Percentiles rank a stretch among this genome's conserved stretches.
Evolutionary conservation across 2,113 vertebrate species (phyloP).

Genomic region (Phalacrocorax brasilianus): DNA sequence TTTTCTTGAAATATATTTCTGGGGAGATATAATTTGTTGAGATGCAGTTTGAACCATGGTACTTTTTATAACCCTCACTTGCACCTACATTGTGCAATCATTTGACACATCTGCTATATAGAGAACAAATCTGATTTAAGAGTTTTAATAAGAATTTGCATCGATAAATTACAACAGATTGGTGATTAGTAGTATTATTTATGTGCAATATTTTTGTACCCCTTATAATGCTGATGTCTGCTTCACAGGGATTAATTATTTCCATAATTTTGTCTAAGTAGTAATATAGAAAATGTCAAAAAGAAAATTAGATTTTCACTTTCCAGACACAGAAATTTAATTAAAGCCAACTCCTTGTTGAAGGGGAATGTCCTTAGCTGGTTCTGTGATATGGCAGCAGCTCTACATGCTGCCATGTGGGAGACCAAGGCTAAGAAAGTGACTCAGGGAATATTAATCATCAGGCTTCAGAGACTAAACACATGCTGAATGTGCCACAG

Average conservation of each 20-base stretch:
- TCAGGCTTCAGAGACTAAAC: not conserved
- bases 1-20: not conserved
- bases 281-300: conserved; percentile 66
- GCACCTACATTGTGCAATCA: conserved; percentile 14
- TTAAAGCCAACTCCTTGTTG: conserved; percentile 54
- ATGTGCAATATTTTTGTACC: conserved; percentile 55
- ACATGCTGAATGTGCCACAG: conserved; percentile 18
- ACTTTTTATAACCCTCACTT: conserved; percentile 21
- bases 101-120: conserved; percentile 35
- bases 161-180: conserved; percentile 61
- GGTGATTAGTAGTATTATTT: conserved; percentile 64
- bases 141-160: conserved; percentile 54
- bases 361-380: conserved; percentile 52
- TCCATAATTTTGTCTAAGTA: conserved; percentile 60
- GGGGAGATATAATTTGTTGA: not conserved
- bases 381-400: conserved; percentile 38
- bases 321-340: conserved; percentile 60
- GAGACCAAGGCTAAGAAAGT: conserved; percentile 52
- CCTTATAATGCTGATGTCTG: conserved; percentile 43
- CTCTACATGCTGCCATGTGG: conserved; percentile 25
- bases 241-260: conserved; percentile 70
- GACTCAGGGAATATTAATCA: conserved; percentile 54
- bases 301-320: conserved; percentile 70
- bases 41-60: not conserved
- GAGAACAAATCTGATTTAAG: conserved; percentile 43